phyloP scores from a whole-genome alignment of 1,140 invertebrate species.

The Drosophila kanapiae region DNA sequence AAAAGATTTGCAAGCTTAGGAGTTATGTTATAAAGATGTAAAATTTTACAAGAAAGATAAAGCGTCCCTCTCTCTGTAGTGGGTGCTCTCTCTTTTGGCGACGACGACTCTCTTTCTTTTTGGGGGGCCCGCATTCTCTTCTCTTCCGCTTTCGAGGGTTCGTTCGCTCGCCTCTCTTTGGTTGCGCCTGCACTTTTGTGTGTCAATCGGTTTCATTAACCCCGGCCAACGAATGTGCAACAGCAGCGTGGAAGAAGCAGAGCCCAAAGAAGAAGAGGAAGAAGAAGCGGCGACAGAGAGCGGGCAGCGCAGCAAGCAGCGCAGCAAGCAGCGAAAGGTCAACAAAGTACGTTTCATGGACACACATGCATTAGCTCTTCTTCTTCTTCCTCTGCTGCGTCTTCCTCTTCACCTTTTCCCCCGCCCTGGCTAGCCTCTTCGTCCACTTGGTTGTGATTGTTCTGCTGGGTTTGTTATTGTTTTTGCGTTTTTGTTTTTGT shows the following conservation, averaged over 20 bases:
- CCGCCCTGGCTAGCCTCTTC: not conserved
- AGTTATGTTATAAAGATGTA: not conserved
- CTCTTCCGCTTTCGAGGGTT: slow-evolving; percentile 5
- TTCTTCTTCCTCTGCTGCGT: not conserved
- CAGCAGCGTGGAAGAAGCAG: slow-evolving; percentile 22
- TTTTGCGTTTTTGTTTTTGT: not conserved
- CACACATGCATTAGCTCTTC: slow-evolving; percentile 31
- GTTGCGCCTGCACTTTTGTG: slow-evolving; percentile 71
- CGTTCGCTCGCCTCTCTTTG: slow-evolving; percentile 5
- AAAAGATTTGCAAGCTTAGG: not conserved
- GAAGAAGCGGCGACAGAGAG: slow-evolving; percentile 3
- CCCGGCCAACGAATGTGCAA: slow-evolving; percentile 60
- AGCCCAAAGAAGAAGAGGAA: not conserved
- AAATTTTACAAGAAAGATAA: no score
- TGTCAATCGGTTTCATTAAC: slow-evolving; percentile 85
- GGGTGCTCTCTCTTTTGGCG: not conserved
- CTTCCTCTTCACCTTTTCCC: slow-evolving; percentile 1
- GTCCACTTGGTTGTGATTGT: slow-evolving; percentile 12
- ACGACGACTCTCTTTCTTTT: slow-evolving; percentile 2
- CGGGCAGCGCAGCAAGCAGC: slow-evolving; percentile 5
- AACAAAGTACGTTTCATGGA: slow-evolving; percentile 71
- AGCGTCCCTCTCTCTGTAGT: no score
- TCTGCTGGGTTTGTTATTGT: slow-evolving; percentile 20
- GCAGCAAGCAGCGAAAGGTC: slow-evolving; percentile 60
- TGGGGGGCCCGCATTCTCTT: slow-evolving; percentile 5